Conservation (phyloP, 30 jellyfish, hydroid and myxozoan species). For the Aurelia sp. region DNA sequence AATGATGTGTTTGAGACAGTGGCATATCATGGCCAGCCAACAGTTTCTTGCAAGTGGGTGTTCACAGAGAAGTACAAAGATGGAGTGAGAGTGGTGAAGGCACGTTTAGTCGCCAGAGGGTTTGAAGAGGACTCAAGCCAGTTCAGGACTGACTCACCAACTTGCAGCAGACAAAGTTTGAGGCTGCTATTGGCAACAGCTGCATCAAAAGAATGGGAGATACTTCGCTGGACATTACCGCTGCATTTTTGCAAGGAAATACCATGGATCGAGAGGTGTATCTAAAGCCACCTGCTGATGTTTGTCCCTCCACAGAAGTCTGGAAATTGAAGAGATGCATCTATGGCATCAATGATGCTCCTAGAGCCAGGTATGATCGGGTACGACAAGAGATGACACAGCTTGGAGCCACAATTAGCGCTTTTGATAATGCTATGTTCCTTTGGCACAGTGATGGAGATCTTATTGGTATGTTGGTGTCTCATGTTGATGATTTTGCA, state of each 20-base stretch:
- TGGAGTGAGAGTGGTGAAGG: background rate
- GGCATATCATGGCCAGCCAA: background rate
- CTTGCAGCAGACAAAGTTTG: constrained; percentile 22
- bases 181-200: constrained; percentile 5
- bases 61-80: background rate
- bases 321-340: constrained; percentile 16
- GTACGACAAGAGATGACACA: background rate
- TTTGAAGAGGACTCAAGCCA: background rate
- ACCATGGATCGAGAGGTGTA: constrained; percentile 10
- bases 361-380: constrained; percentile 14
- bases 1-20: background rate
- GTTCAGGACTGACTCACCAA: constrained; percentile 27
- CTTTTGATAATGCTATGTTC: background rate
- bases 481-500: too few species aligned
- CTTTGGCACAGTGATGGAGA: background rate
- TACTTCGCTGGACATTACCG: constrained; percentile 22
- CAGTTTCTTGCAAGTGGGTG: background rate
- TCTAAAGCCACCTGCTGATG: constrained; percentile 17
- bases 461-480: background rate
- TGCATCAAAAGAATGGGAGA: background rate
- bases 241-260: constrained; percentile 59
- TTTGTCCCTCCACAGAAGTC: background rate
- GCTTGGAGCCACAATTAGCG: too few species aligned
- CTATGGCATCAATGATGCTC: constrained; percentile 8
- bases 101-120: background rate